These are phyloP conservation scores for Syrmaticus mikado DNA, from an alignment of 2,113 vertebrate genomes.

Conservation along the genomic window DNA sequence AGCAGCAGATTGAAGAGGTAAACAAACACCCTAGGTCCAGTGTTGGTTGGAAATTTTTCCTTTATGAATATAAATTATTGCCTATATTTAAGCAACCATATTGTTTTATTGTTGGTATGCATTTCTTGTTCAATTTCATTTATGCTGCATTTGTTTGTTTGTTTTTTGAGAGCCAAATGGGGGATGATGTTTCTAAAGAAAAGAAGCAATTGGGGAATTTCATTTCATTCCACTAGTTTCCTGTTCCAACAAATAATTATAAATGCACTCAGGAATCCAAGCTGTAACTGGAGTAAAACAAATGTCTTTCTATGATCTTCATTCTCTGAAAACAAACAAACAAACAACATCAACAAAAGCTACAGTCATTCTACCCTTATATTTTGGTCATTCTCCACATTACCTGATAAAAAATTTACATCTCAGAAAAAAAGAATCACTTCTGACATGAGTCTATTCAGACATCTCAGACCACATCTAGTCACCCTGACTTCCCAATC, in stretches of 20 bases:
- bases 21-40: not conserved
- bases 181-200: not conserved
- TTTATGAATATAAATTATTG: not conserved
- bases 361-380: accelerated
- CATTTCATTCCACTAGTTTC: not conserved
- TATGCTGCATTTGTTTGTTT: too few relatives aligned
- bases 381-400: not conserved
- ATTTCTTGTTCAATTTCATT: not conserved
- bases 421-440: accelerated
- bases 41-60: not conserved
- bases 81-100: not conserved
- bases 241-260: not conserved
- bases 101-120: not conserved
- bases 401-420: not conserved
- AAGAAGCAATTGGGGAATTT: not conserved
- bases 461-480: not conserved
- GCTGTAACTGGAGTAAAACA: accelerated
- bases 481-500: not conserved
- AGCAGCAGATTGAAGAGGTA: not conserved
- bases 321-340: not conserved
- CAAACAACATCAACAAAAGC: not conserved
- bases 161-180: not conserved
- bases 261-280: not conserved
- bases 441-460: not conserved
- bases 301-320: not conserved